Conservation (phyloP, 2,888 invertebrate genomes). For the Herminia tarsipennalis region DNA sequence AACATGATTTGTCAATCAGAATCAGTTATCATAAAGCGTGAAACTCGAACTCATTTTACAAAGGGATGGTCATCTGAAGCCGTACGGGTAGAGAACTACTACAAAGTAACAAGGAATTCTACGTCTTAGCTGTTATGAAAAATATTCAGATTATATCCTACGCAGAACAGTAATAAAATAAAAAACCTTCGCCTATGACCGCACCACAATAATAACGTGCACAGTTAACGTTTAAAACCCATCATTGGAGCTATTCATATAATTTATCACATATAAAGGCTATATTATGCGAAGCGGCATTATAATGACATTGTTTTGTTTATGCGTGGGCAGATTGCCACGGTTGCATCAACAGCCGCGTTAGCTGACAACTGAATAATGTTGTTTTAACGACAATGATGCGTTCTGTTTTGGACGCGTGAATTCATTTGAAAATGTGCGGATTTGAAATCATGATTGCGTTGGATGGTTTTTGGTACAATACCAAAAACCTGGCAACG, state of each 20-base stretch:
- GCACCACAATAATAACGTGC: too few species aligned
- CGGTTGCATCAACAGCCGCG: conserved; percentile 27
- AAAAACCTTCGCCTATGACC: too few species aligned
- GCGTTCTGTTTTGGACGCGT: conserved; percentile 31
- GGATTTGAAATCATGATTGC: conserved; percentile 20
- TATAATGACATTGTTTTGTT: conserved; percentile 30
- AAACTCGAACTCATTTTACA: too few species aligned
- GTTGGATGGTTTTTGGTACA: neutral
- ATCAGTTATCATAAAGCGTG: too few species aligned
- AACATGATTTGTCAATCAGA: too few species aligned
- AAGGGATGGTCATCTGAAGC: too few species aligned
- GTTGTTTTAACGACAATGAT: conserved; percentile 40
- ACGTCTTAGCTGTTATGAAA: too few species aligned
- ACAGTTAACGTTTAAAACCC: neutral
- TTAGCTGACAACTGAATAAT: conserved; percentile 34
- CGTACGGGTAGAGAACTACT: too few species aligned
- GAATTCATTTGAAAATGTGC: conserved; percentile 28
- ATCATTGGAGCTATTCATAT: conserved; percentile 3
- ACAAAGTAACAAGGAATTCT: too few species aligned
- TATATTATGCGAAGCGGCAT: conserved; percentile 15
- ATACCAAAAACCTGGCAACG: too few species aligned
- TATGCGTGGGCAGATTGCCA: conserved; percentile 32
- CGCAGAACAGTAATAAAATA: too few species aligned
- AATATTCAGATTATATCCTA: too few species aligned
- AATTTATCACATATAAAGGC: conserved; percentile 4